A percentile compares a stretch with the other conserved stretches of the same genome.
Evolutionary conservation across 2,797 vertebrate genomes (phyloP).

Genomic region (Arnoldichthys spilopterus): DNA sequence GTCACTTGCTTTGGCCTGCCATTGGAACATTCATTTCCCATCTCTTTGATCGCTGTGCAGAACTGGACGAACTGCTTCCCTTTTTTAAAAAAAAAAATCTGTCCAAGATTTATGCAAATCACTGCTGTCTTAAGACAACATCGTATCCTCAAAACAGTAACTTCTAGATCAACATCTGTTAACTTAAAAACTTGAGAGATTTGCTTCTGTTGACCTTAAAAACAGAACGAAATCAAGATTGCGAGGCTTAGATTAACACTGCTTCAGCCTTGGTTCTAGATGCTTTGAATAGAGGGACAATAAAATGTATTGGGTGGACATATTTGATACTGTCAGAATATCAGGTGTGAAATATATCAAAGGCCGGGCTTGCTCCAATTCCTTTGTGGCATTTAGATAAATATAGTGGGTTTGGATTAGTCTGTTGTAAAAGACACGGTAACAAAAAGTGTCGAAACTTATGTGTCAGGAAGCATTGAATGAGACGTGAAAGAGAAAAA

Average conservation of each 20-base stretch:
- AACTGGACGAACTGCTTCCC: not conserved
- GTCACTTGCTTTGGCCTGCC: constrained; percentile 70
- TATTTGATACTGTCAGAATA: too few relatives aligned
- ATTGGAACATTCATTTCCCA: constrained; percentile 69
- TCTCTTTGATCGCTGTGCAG: constrained; percentile 70
- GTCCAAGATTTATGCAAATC: not conserved
- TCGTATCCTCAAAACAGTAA: not conserved
- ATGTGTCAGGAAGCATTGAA: too few relatives aligned
- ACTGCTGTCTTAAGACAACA: not conserved
- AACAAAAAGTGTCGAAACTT: too few relatives aligned
- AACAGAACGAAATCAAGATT: not conserved
- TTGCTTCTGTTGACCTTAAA: not conserved
- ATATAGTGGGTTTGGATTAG: too few relatives aligned
- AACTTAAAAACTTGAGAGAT: not conserved
- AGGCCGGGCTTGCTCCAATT: too few relatives aligned
- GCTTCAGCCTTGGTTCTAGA: not conserved
- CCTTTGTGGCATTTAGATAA: too few relatives aligned
- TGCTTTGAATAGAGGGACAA: too few relatives aligned
- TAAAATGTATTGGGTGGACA: too few relatives aligned
- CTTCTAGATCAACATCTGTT: not conserved
- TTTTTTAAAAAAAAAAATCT: not conserved
- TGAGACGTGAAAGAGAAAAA: too few relatives aligned
- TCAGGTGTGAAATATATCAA: too few relatives aligned
- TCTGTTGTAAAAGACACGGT: too few relatives aligned
- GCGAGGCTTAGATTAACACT: not conserved